A percentile compares a stretch with the other conserved stretches of the same genome.
phyloP scores from a whole-genome alignment of 1,140 invertebrate species.

The Nasonia longicornis region DNA sequence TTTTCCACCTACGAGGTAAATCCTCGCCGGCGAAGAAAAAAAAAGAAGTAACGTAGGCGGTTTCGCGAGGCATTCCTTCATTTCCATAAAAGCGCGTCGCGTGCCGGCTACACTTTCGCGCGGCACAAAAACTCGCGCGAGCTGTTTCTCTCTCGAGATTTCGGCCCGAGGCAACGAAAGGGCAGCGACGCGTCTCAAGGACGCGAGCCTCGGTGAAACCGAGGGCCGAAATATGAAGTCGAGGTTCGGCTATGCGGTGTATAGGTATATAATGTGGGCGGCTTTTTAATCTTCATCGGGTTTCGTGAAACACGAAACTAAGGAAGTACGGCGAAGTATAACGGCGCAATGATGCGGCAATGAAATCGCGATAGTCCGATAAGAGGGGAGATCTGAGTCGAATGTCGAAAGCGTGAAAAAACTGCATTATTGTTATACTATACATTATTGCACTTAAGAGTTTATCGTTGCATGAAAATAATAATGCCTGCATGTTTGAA shows the following conservation, averaged over 20 bases:
- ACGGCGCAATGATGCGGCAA: not conserved
- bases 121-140: not conserved
- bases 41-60: too few relatives aligned
- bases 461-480: too few relatives aligned
- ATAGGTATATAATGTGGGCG: not conserved
- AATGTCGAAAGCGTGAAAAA: too few relatives aligned
- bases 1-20: not conserved
- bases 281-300: constrained; percentile 13
- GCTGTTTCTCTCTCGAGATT: not conserved
- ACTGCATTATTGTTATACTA: not conserved
- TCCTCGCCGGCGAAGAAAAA: too few relatives aligned
- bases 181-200: not conserved
- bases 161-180: not conserved
- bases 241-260: not conserved
- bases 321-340: not conserved
- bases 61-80: too few relatives aligned
- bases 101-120: not conserved
- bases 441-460: too few relatives aligned
- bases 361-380: not conserved
- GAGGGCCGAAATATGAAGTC: not conserved
- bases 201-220: not conserved
- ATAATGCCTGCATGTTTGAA: too few relatives aligned
- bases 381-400: not conserved
- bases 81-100: not conserved
- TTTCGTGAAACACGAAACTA: not conserved